Evolutionary conservation across 2,113 vertebrate genomes (phyloP).

Genomic region (Orientallactaga bullata): DNA sequence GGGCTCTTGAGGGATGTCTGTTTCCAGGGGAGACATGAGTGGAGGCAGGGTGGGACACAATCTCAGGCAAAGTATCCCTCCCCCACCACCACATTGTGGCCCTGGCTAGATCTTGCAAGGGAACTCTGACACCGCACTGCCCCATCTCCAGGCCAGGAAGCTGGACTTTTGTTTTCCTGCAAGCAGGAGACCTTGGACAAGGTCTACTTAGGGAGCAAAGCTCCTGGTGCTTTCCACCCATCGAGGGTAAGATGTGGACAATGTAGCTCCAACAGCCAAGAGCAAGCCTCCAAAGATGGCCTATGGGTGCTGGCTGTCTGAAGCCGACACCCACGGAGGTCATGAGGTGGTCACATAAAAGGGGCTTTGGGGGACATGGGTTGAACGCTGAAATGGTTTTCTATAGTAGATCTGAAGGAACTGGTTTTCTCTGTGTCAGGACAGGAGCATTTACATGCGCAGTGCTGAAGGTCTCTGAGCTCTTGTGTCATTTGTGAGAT

Average conservation of each 20-base stretch:
- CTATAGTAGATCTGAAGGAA: fast-evolving
- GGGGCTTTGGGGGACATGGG: fast-evolving
- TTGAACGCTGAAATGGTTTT: not conserved
- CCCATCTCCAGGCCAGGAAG: not conserved
- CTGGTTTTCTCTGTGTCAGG: not conserved
- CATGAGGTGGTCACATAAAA: not conserved
- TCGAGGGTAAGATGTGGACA: not conserved
- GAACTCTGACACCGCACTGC: too few species aligned
- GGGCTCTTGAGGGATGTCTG: not conserved
- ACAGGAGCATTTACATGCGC: not conserved
- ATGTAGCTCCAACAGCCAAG: not conserved
- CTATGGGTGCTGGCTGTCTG: not conserved
- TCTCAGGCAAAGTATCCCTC: not conserved
- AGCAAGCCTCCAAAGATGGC: not conserved
- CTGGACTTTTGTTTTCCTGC: not conserved
- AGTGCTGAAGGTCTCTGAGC: not conserved
- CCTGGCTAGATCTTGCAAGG: too few species aligned
- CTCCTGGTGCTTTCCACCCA: not conserved
- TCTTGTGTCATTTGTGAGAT: not conserved
- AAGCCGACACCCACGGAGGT: not conserved
- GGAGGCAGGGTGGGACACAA: not conserved
- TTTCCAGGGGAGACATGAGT: fast-evolving
- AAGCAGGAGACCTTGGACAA: not conserved
- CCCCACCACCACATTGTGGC: fast-evolving
- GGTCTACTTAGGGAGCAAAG: not conserved